Evolutionary conservation across 2,888 invertebrate species (phyloP).

Genomic region (Polymixis lichenea): DNA sequence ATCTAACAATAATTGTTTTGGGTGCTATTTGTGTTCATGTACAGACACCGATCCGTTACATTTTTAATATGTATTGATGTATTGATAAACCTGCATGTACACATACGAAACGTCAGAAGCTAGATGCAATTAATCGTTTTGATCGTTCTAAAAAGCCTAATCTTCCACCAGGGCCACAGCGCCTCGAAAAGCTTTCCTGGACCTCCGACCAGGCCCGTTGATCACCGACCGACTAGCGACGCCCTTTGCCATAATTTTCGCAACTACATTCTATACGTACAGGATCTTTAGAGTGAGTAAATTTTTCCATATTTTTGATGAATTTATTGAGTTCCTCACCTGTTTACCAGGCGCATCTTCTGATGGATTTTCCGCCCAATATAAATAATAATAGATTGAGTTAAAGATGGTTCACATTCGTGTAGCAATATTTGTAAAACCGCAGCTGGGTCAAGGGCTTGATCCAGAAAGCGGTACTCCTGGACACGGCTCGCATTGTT

Average conservation of each 20-base stretch:
- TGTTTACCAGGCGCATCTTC: neutral
- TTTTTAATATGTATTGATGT: no score
- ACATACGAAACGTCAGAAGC: no score
- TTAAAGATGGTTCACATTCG: neutral
- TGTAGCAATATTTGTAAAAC: no score
- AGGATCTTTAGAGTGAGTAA: constrained; percentile 78
- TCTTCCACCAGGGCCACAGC: constrained; percentile 77
- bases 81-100: no score
- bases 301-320: neutral
- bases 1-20: no score
- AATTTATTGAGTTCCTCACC: neutral
- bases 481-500: no score
- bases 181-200: constrained; percentile 74
- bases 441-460: no score
- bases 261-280: constrained; percentile 79
- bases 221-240: constrained; percentile 81
- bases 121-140: no score
- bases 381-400: neutral
- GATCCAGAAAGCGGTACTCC: no score
- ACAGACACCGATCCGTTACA: no score
- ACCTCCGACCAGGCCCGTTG: constrained; percentile 78
- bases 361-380: neutral
- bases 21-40: no score
- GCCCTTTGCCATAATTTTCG: constrained; percentile 78
- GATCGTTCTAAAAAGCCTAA: neutral